Evolutionary conservation across 2,797 vertebrate genomes (phyloP), one percentile per base, ranked within the genome.

Genomic region (Cercopithecus mitis): DNA sequence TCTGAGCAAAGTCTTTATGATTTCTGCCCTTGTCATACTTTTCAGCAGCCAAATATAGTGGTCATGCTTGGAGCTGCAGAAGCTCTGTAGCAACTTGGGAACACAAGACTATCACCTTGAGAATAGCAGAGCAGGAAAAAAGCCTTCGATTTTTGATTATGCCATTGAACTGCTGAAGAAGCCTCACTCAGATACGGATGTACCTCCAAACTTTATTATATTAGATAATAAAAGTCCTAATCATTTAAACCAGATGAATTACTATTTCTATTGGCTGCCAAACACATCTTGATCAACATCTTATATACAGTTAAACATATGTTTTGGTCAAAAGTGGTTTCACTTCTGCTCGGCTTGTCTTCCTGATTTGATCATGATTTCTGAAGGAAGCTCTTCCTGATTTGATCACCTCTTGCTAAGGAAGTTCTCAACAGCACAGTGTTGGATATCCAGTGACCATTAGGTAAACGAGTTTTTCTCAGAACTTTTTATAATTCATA

Each of bases 71-170:
- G 25, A 64, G 9, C 43, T 57, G 8, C 19, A 39, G 4, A 33
- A n/a, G 11, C 27, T 57, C 57, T 79, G 10, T 13, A 43, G 43
- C 30, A 41, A 55, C 14, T 6, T 0, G 0, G 0, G 13, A 2
- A 2, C 15, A 20, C 25, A 76, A 73, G 24, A 14, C 2, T 30
- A 36, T 41, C 27, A 52, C 1, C 4, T 4, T 39, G 14, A 50
- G 14, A 39, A 57, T 4, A 58, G 1, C 3, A 52, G 20, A 76
- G 55, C 3, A 41, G 20, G 45, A 20, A 57, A 5, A 58, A 77
- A 72, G 43, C 27, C 22, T 57, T 61, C 1, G 1, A 6, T 45
- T 45, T 47, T 52, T 17, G 1, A 41, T 22, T 55, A 36, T 75
- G 30, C 19, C 41, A 30, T 11, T 64, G 52, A 84, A 57, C 17